Percentiles rank a stretch among this genome's conserved stretches.
phyloP scores from a whole-genome alignment of 2,888 invertebrate genomes.

The Parnassius mnemosyne region DNA sequence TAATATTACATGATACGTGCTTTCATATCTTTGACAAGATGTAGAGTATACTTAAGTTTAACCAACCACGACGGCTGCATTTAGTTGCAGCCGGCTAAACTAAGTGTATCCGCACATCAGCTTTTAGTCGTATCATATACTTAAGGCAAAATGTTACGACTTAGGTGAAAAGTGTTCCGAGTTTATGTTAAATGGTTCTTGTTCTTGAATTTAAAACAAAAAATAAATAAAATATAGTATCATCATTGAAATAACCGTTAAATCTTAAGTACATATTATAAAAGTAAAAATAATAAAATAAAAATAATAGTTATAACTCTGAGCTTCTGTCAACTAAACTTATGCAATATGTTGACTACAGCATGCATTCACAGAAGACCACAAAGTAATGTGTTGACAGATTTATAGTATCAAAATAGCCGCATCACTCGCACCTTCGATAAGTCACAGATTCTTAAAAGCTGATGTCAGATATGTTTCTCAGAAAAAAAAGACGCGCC shows the following conservation, averaged over 20 bases:
- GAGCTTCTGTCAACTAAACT: background rate
- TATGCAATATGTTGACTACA: constrained; percentile 6
- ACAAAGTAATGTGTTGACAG: constrained; percentile 29
- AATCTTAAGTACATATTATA: background rate
- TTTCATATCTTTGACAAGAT: too few relatives aligned
- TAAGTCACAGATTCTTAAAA: constrained; percentile 40
- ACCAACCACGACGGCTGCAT: too few relatives aligned
- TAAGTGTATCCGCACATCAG: too few relatives aligned
- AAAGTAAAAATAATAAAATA: too few relatives aligned
- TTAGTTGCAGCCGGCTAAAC: too few relatives aligned
- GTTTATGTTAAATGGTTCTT: background rate
- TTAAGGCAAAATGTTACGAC: too few relatives aligned
- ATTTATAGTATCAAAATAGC: constrained; percentile 33
- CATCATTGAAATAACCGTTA: constrained; percentile 2
- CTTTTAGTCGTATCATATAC: too few relatives aligned
- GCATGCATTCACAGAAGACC: constrained; percentile 17
- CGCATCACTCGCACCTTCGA: constrained; percentile 28
- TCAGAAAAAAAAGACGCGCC: constrained; percentile 36
- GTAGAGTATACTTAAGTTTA: too few relatives aligned
- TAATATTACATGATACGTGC: too few relatives aligned
- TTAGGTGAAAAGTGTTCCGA: too few relatives aligned
- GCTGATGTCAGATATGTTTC: constrained; percentile 56
- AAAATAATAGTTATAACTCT: background rate
- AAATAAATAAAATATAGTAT: constrained; percentile 1
- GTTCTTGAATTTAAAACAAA: background rate